These are phyloP conservation scores for Stegophylla sp. DNA, from an alignment of 2,888 invertebrate genomes.

Conservation along the genomic window DNA sequence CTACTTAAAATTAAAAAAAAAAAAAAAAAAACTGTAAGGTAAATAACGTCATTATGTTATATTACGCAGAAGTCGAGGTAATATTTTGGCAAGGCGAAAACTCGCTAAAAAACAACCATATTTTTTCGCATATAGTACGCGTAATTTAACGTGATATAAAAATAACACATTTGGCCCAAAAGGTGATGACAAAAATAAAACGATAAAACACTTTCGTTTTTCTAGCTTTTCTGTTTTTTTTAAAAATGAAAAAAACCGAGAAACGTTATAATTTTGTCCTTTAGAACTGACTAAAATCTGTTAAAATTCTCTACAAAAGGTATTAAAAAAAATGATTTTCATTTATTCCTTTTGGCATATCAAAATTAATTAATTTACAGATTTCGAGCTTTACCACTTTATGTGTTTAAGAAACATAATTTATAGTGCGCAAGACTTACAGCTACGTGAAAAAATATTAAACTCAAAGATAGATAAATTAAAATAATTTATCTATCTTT, in stretches of 20 bases:
- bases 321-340: conserved; percentile 25
- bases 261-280: not conserved
- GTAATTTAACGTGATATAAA: conserved; percentile 21
- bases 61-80: not conserved
- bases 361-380: conserved; percentile 27
- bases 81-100: not conserved
- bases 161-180: not conserved
- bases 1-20: too few relatives aligned
- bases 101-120: not conserved
- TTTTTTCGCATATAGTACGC: not conserved
- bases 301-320: conserved; percentile 2
- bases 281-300: conserved; percentile 9
- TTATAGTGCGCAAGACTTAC: not conserved
- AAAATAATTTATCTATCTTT: not conserved
- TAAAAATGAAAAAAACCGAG: not conserved
- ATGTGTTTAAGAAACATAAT: conserved; percentile 2
- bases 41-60: not conserved
- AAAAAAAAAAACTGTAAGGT: not conserved
- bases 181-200: conserved; percentile 36
- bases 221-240: conserved; percentile 1
- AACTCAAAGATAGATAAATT: not conserved
- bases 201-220: too few relatives aligned
- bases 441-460: not conserved
- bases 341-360: conserved; percentile 42
- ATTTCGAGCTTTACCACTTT: not conserved